Conservation (phyloP, 2,113 vertebrate genomes). For the Diadophis punctatus region DNA sequence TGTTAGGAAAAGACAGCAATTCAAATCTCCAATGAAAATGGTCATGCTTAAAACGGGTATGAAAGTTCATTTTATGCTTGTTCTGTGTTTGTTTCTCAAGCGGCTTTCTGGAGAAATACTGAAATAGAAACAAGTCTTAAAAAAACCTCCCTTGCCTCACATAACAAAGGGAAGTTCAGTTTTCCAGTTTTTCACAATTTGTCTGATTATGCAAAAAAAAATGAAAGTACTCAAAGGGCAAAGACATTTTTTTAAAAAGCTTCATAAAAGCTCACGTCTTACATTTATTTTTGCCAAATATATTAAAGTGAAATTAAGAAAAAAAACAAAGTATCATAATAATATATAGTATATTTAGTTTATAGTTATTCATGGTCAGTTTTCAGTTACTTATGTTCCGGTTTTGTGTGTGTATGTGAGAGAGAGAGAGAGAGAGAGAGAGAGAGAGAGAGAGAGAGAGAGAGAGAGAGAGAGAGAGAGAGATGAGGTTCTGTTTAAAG, state of each 20-base stretch:
- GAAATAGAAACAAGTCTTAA: background rate
- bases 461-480: rapidly evolving
- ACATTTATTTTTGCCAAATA: background rate
- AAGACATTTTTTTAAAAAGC: background rate
- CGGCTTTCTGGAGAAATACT: background rate
- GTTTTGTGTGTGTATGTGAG: background rate
- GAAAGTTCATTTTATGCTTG: background rate
- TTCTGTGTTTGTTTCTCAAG: background rate
- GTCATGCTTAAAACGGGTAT: background rate
- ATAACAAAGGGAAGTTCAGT: background rate
- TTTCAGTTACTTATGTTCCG: background rate
- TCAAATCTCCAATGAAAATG: background rate
- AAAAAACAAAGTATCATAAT: background rate
- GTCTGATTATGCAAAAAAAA: background rate
- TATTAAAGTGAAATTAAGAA: background rate
- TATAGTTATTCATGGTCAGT: background rate
- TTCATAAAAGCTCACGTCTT: background rate
- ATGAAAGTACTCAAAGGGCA: background rate
- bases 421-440: too few species aligned
- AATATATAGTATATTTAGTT: background rate
- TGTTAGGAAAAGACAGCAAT: background rate
- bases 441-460: background rate
- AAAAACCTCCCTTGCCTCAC: background rate
- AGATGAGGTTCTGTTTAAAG: background rate
- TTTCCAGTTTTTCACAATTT: rapidly evolving